Evolutionary conservation across 2,113 vertebrate genomes (phyloP).

Genomic region (Marmota flaviventris): DNA sequence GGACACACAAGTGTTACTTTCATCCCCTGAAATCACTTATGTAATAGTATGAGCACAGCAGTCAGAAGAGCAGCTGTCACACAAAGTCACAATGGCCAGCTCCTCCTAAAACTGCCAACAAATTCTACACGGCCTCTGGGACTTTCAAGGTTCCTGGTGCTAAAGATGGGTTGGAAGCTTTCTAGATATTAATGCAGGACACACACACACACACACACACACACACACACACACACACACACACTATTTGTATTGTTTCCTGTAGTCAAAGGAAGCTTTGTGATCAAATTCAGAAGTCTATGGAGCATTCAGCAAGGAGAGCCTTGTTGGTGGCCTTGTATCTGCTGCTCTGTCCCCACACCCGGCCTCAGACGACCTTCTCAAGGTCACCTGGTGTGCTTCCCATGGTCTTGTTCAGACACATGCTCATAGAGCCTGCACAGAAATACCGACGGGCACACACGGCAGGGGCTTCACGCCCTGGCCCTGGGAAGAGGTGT

Average conservation of each 20-base stretch:
- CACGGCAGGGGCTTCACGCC: accelerated
- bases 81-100: accelerated
- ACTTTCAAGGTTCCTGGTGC: neutral
- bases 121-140: neutral
- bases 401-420: too few species aligned
- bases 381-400: too few species aligned
- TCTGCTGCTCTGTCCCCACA: too few species aligned
- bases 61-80: neutral
- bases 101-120: neutral
- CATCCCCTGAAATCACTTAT: neutral
- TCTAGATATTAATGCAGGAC: too few species aligned
- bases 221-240: too few species aligned
- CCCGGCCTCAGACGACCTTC: too few species aligned
- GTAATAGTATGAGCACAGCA: accelerated
- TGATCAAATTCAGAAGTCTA: neutral
- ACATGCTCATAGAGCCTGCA: accelerated
- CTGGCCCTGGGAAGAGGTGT: neutral
- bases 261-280: neutral
- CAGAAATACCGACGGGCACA: too few species aligned
- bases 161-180: accelerated
- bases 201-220: too few species aligned
- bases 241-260: neutral
- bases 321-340: too few species aligned
- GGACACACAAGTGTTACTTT: too few species aligned
- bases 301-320: neutral